These are phyloP conservation scores for Nerophis ophidion DNA, from an alignment of 2,113 vertebrate species.

Conservation along the genomic window DNA sequence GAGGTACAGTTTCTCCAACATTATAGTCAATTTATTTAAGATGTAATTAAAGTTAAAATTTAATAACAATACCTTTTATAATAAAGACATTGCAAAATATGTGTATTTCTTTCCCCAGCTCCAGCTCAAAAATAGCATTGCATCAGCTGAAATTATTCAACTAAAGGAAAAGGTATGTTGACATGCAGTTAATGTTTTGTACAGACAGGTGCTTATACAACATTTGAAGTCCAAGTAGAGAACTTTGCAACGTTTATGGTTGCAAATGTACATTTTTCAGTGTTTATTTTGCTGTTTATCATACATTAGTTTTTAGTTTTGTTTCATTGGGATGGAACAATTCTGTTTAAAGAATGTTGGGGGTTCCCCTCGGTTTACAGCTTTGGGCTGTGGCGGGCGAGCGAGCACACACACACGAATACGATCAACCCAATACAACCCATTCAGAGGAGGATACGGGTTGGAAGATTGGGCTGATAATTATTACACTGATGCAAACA, in stretches of 20 bases:
- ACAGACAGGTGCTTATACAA: not conserved
- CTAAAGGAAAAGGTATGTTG: conserved; percentile 79
- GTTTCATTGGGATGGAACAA: too few species aligned
- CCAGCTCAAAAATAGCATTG: conserved; percentile 79
- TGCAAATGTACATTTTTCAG: not conserved
- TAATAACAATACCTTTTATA: not conserved
- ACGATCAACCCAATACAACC: too few species aligned
- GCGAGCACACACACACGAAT: too few species aligned
- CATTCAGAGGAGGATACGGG: too few species aligned
- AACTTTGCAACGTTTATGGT: not conserved
- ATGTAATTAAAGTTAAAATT: not conserved
- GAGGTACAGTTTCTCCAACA: conserved; percentile 70
- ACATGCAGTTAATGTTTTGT: not conserved
- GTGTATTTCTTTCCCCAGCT: conserved; percentile 64
- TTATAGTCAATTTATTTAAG: not conserved
- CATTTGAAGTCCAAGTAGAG: not conserved
- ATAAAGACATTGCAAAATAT: conserved; percentile 1
- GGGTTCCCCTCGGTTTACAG: too few species aligned
- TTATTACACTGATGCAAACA: too few species aligned
- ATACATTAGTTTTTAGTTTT: too few species aligned
- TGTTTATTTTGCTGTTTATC: too few species aligned
- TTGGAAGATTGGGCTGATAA: too few species aligned
- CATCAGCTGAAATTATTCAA: conserved; percentile 77
- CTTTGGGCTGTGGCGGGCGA: too few species aligned
- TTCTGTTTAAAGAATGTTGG: too few species aligned